These are phyloP conservation scores for Fragum fragum DNA, from an alignment of 2,888 invertebrate genomes.

Conservation along the genomic window DNA sequence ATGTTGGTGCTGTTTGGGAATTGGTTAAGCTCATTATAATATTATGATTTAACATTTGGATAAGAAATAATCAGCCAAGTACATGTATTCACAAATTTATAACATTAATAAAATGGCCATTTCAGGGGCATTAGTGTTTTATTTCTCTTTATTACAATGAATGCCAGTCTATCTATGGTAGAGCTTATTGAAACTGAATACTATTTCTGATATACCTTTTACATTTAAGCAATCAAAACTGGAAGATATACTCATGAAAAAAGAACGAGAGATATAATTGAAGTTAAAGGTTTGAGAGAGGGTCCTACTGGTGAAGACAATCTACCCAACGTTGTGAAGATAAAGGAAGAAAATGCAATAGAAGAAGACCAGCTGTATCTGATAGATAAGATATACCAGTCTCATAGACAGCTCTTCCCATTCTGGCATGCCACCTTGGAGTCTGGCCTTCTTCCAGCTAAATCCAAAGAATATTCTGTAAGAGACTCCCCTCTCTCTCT, in stretches of 20 bases:
- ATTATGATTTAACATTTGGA: too few relatives aligned
- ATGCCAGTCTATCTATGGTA: too few relatives aligned
- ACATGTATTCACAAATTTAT: too few relatives aligned
- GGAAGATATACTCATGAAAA: constrained; percentile 84
- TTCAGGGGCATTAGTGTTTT: too few relatives aligned
- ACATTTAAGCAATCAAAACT: constrained; percentile 83
- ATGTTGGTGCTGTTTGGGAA: too few relatives aligned
- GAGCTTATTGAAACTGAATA: too few relatives aligned
- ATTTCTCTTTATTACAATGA: too few relatives aligned
- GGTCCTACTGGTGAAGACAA: constrained; percentile 13
- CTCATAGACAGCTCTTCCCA: constrained; percentile 58
- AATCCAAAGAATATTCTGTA: constrained; percentile 54
- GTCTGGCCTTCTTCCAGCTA: constrained; percentile 36
- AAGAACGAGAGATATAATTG: constrained; percentile 82
- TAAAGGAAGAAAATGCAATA: constrained; percentile 2
- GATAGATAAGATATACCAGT: constrained; percentile 46
- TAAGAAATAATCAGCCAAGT: too few relatives aligned
- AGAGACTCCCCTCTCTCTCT: constrained; percentile 22
- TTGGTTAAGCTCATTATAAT: too few relatives aligned
- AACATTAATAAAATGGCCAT: too few relatives aligned
- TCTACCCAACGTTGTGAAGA: not conserved
- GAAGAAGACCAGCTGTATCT: constrained; percentile 43
- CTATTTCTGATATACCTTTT: too few relatives aligned
- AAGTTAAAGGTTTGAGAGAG: constrained; percentile 79
- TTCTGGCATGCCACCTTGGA: constrained; percentile 47